Evolutionary conservation across 2,888 invertebrate species (phyloP), one percentile per base, ranked within the genome.

Genomic region (Sminthurides aquaticus): DNA sequence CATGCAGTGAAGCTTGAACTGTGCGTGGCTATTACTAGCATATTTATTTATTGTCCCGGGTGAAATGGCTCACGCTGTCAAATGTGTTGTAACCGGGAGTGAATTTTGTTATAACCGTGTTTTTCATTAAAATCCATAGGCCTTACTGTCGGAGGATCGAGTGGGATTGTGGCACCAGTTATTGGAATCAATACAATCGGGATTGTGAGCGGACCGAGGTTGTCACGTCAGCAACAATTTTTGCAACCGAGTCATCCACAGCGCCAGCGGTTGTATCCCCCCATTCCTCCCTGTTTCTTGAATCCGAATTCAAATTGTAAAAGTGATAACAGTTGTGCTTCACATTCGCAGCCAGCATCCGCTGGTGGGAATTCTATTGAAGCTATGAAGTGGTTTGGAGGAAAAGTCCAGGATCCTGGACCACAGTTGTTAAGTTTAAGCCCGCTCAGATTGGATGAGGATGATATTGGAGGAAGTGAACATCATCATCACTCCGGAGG

Each of bases 341-440:
- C 18, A 3, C 58, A 58, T 3, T 25, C 15, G 22, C 57, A 58
- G 24, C 43, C 15, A 11, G 25, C 18, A 43, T 18, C 15, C 26
- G 5, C 11, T 5, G 29, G 29, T 29, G 24, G 29, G 3, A 27
- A 28, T 29, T 8, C 29, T 29, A 52, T 57, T 27, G 64, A 64
- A 26, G 58, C 57, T 56, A 74, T 74, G 72, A 73, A 71, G 72
- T 74, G 74, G 74, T 74, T 74, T 61, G 71, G 74, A 27, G 64
- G 63, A 1, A 74, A 74, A 65, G 70, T 67, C 22, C 82, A 67
- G 79, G 80, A 84, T 75, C 82, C 82, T 65, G 82, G 83, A 75
- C 84, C 84, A 25, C 84, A 84, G 76, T 77, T 84, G 70, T 83
- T 84, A 60, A 81, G 81, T 74, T 76, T 81, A 64, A 80, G 81